phyloP scores from a whole-genome alignment of 2,797 vertebrate genomes.

The Calcarius lapponicus region DNA sequence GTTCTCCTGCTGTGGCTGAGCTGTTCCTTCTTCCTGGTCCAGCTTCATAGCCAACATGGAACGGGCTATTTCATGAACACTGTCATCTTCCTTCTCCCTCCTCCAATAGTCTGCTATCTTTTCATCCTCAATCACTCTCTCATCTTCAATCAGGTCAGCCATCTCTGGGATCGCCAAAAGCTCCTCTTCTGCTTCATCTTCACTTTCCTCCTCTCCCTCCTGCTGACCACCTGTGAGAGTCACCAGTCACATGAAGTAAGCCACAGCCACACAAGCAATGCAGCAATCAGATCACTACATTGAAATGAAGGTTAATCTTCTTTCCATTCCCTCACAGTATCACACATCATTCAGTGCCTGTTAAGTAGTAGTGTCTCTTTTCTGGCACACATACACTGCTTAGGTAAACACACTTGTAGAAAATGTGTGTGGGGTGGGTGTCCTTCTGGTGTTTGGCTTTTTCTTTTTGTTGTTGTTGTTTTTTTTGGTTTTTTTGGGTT shows the following conservation, averaged over 20 bases:
- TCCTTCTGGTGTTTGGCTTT: not conserved
- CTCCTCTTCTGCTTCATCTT: constrained; percentile 70
- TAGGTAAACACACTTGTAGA: not conserved
- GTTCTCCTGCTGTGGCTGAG: not conserved
- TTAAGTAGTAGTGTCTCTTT: not conserved
- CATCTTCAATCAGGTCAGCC: constrained; percentile 87
- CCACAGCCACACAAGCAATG: not conserved
- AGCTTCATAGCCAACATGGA: constrained; percentile 82
- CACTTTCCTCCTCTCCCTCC: constrained; percentile 58
- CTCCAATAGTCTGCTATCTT: constrained; percentile 32
- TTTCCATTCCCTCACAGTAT: not conserved
- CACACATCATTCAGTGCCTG: not conserved
- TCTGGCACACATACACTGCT: not conserved
- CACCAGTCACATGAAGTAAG: not conserved
- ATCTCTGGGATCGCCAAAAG: constrained; percentile 86
- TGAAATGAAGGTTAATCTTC: not conserved
- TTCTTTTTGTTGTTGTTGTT: no score
- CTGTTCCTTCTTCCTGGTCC: constrained; percentile 38
- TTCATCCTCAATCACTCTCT: constrained; percentile 85
- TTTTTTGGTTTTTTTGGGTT: not conserved
- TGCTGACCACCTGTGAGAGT: constrained; percentile 12
- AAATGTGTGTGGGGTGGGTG: not conserved
- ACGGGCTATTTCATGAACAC: constrained; percentile 62
- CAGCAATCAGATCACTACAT: not conserved
- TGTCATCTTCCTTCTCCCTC: constrained; percentile 56